phyloP scores from a whole-genome alignment of 2,797 vertebrate genomes.

The Coregonus ussuriensis region DNA sequence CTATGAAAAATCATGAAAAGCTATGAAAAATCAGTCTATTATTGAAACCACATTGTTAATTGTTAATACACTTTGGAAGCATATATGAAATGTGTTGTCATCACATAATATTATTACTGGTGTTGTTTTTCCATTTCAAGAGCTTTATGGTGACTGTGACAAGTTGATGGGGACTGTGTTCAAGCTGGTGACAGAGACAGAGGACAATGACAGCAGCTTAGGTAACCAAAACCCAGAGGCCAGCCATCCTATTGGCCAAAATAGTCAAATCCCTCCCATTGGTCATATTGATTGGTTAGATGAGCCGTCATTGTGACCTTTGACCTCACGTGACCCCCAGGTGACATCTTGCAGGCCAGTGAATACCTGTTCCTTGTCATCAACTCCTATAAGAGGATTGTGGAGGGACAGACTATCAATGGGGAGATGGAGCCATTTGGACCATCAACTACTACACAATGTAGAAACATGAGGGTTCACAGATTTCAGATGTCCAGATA shows the following conservation, averaged over 20 bases:
- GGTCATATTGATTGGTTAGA: not conserved
- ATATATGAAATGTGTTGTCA: not conserved
- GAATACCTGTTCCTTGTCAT: conserved; percentile 92
- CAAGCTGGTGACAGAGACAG: conserved; percentile 91
- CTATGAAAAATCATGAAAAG: too few relatives aligned
- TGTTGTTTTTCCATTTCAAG: conserved; percentile 69
- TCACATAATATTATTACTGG: not conserved
- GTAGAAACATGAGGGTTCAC: conserved; percentile 39
- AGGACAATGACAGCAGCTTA: conserved; percentile 89
- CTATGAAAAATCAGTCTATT: too few relatives aligned
- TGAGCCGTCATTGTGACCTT: conserved; percentile 14
- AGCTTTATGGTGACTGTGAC: conserved; percentile 89
- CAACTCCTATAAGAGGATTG: conserved; percentile 85
- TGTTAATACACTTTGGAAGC: too few relatives aligned
- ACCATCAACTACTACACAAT: conserved; percentile 41
- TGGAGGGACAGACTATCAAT: conserved; percentile 83
- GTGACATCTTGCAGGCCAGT: conserved; percentile 92
- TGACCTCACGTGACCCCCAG: conserved; percentile 61
- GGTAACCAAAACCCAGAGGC: conserved; percentile 71
- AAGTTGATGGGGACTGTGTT: conserved; percentile 85
- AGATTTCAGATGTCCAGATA: not conserved
- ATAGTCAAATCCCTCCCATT: not conserved
- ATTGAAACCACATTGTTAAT: too few relatives aligned
- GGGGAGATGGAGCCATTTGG: conserved; percentile 73
- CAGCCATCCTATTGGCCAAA: not conserved